Evolutionary conservation across 1,140 invertebrate species (phyloP).

Genomic region (Hycleus cichorii): DNA sequence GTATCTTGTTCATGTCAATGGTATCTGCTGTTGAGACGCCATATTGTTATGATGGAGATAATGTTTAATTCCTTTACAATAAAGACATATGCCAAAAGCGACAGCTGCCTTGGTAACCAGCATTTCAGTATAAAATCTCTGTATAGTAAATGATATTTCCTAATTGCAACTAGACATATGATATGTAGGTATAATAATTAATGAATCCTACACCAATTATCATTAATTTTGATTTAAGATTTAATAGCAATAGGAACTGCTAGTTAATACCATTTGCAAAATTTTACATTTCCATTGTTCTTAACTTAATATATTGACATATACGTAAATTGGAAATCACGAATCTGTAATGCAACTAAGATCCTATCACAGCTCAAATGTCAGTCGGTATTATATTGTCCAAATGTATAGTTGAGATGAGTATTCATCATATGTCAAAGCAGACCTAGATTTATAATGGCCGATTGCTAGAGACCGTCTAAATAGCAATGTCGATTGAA

Average conservation of each 20-base stretch:
- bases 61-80: neutral
- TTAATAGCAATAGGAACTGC: no score
- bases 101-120: conserved; percentile 9
- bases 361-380: conserved; percentile 15
- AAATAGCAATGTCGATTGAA: conserved; percentile 17
- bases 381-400: conserved; percentile 13
- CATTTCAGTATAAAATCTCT: no score
- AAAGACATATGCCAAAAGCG: conserved; percentile 10
- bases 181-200: no score
- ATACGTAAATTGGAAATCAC: conserved; percentile 9
- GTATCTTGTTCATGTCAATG: conserved; percentile 1
- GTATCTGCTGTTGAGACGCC: conserved; percentile 4
- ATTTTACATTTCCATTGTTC: neutral
- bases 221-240: no score
- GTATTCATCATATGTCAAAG: conserved; percentile 7
- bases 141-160: neutral
- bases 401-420: conserved; percentile 7
- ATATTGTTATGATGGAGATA: conserved; percentile 4
- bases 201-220: no score
- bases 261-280: neutral
- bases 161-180: neutral
- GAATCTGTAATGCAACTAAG: conserved; percentile 2
- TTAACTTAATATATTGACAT: conserved; percentile 6
- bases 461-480: conserved; percentile 2
- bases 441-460: conserved; percentile 8